Evolutionary conservation across 2,797 vertebrate species (phyloP), one percentile per base, ranked within the genome.

Genomic region (Muscicapa comitata): DNA sequence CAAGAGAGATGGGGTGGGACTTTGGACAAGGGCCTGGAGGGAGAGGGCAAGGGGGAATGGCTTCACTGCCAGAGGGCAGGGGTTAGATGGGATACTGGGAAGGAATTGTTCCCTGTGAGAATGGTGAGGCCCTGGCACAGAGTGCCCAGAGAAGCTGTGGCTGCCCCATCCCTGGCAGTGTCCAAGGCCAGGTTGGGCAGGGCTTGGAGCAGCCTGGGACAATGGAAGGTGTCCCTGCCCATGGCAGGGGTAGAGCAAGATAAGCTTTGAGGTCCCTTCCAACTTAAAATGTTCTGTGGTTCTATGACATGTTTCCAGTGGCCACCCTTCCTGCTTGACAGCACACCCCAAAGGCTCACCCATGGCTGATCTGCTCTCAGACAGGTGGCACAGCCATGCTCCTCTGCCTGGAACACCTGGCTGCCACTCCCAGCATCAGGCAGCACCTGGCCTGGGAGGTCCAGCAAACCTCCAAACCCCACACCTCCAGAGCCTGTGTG

Each of bases 151-250:
- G 47, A 0, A 61, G 42, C 42, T 75, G 62, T 25, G 23, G 21
- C 18, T 55, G 35, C 7, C 1, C 26, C 3, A 12, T 17, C 11
- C 16, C 42, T 48, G 31, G 5, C 0, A 14, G 26, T 55, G 55
- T 21, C 8, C 40, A 9, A 38, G 48, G 23, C 19, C 48, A 62
- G 48, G 23, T 0, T 68, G 48, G 48, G 42, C 0, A 0, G 18
- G 10, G 19, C 19, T 62, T 29, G 31, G 70, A 82, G 26, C 18
- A 29, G 0, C 13, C 35, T 62, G 70, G 31, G 1, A 0, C 0
- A 1, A 19, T 75, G 48, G 31, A 10, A 81, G 4, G 6, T 82
- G 35, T 48, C 40, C 9, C 62, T 68, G 40, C 9, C 33, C 48
- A 37, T 15, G 26, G 42, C 48, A 68, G 16, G 4, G 16, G 4